Percentiles rank a stretch among this genome's conserved stretches.
Conservation (phyloP, 2,797 vertebrate genomes). For the Balearica regulorum region DNA sequence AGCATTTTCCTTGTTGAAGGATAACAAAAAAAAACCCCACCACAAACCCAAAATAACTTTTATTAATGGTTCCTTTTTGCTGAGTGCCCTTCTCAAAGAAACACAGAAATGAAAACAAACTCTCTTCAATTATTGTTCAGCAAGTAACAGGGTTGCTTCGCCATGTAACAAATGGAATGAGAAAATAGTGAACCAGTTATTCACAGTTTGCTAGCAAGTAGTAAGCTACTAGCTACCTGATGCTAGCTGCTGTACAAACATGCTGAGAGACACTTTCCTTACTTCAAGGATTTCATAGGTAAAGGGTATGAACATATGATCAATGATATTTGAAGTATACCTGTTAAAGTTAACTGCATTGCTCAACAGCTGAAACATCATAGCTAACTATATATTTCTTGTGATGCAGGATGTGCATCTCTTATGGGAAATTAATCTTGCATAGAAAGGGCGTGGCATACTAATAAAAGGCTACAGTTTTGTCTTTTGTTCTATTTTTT, state of each 20-base stretch:
- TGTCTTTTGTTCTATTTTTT: neutral
- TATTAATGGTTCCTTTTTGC: neutral
- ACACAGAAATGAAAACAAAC: neutral
- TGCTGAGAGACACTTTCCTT: neutral
- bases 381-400: neutral
- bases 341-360: neutral
- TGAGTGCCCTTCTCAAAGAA: neutral
- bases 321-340: neutral
- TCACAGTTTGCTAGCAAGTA: neutral
- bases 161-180: neutral
- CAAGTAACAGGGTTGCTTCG: neutral
- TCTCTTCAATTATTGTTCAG: neutral
- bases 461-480: neutral
- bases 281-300: neutral
- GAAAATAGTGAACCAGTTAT: neutral
- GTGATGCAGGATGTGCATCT: neutral
- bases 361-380: neutral
- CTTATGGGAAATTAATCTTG: neutral
- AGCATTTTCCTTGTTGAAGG: constrained; percentile 10
- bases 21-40: neutral
- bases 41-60: neutral
- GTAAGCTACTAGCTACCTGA: neutral
- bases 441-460: accelerated
- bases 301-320: neutral
- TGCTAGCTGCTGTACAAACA: neutral